Evolutionary conservation across 2,113 vertebrate genomes (phyloP), one percentile per base, ranked within the genome.

Genomic region (Gobio gobio): DNA sequence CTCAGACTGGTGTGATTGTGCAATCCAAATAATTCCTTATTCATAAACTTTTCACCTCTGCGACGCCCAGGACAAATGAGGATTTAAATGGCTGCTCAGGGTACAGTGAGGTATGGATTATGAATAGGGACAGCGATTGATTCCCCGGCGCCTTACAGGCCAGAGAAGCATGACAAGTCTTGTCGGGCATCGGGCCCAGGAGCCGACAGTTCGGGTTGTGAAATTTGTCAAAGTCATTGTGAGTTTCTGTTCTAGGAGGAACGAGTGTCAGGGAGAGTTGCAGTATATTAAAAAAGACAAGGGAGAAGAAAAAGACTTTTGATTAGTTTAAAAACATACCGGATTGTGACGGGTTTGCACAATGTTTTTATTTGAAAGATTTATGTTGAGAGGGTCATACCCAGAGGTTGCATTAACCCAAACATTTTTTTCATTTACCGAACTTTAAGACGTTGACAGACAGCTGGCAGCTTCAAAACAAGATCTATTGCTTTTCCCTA

Each of bases 61-160:
- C 26, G 87, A 83, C 74, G 75, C 45, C 61, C 26, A 84, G 72
- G 83, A 89, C 78, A 89, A 89, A 89, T 82, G 74, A 70, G 54
- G 81, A 82, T 85, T 86, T 89, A 87, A 87, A 89, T 83, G 83
- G 66, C 87, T 89, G 88, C 84, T 78, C 83, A 49, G 54, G 61
- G 36, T 86, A 82, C 82, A 78, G 73, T 89, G 89, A 89, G 74
- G 87, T 89, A 85, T 88, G 87, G 89, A 89, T 88, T 89, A 89
- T 86, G 87, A 89, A 89, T 85, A 89, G 89, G 85, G 89, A 89
- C 85, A 86, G 78, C 86, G 83, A 89, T 88, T 89, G 86, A 89
- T 89, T 89, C 82, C 78, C 84, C 47, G 24, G 78, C 51, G 82
- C 81, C 22, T 26, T 80, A 43, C 63, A 76, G 85, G 74, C 82